phyloP scores from a whole-genome alignment of 2,113 vertebrate species.

The Triplophysa rosa region DNA sequence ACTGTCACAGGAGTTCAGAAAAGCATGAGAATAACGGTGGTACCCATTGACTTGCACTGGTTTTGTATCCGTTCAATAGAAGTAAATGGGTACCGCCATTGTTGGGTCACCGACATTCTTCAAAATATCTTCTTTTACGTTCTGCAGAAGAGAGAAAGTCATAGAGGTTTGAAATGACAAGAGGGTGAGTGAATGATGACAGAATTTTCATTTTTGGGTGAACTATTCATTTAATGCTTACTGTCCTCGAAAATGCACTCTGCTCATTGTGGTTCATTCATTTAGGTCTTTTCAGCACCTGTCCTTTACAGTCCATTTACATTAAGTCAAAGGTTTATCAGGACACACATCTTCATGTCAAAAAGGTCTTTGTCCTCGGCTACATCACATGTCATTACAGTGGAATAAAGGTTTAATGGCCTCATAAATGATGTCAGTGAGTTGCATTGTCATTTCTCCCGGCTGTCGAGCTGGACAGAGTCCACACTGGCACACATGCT shows the following conservation, averaged over 20 bases:
- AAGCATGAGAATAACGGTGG: no score
- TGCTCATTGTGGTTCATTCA: not conserved
- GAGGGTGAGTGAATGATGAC: no score
- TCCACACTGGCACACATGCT: slow-evolving; percentile 46
- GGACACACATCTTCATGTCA: slow-evolving; percentile 18
- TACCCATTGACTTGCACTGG: no score
- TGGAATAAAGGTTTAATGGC: slow-evolving; percentile 46
- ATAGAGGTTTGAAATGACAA: no score
- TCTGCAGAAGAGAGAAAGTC: no score
- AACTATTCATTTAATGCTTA: no score
- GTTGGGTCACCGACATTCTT: no score
- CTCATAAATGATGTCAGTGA: slow-evolving; percentile 55
- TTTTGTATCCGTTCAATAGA: no score
- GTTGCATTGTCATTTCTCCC: slow-evolving; percentile 50
- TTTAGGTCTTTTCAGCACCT: slow-evolving; percentile 5
- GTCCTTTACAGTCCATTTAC: slow-evolving; percentile 13
- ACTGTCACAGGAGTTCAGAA: no score
- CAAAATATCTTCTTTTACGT: no score
- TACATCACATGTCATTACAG: slow-evolving; percentile 45
- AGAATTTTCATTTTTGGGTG: no score
- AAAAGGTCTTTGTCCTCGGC: slow-evolving; percentile 45
- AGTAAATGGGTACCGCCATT: no score
- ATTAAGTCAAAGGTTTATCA: slow-evolving; percentile 32
- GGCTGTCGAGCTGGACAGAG: slow-evolving; percentile 48
- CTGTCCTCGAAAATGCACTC: not conserved